phyloP scores from a whole-genome alignment of 1,140 invertebrate species.

The Bombus pyrosoma region DNA sequence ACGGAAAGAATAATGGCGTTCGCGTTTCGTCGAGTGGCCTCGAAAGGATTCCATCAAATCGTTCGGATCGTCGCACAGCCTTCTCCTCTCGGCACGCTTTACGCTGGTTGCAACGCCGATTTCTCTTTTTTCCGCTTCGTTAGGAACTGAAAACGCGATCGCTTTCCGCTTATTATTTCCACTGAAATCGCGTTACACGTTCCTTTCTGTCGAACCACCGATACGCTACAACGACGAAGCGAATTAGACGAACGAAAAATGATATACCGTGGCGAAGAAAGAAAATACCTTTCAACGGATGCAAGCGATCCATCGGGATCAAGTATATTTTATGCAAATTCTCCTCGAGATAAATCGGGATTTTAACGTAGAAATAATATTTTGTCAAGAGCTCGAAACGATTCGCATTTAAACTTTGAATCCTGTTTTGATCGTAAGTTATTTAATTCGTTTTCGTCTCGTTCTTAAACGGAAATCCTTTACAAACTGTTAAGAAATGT shows the following conservation, averaged over 20 bases:
- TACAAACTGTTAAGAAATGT: background rate
- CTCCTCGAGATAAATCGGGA: background rate
- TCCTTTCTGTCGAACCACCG: background rate
- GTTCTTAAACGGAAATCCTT: background rate
- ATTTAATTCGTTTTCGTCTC: background rate
- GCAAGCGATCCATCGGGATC: background rate
- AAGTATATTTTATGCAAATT: background rate
- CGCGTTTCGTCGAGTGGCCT: background rate
- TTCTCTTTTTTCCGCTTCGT: conserved; percentile 2
- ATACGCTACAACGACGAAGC: background rate
- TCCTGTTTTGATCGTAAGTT: background rate
- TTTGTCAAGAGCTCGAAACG: background rate
- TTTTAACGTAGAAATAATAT: background rate
- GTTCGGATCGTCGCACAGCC: background rate
- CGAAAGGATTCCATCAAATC: background rate
- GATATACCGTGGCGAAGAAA: background rate
- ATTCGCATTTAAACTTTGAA: background rate
- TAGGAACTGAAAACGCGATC: conserved; percentile 10
- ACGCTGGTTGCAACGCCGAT: background rate
- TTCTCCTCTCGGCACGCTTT: background rate
- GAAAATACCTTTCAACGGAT: background rate
- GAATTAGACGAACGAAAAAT: background rate
- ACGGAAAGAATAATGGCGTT: conserved; percentile 15
- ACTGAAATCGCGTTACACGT: conserved; percentile 4
- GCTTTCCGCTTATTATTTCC: conserved; percentile 25